Evolutionary conservation across 2,888 invertebrate genomes (phyloP).

Genomic region (Pomacea canaliculata): DNA sequence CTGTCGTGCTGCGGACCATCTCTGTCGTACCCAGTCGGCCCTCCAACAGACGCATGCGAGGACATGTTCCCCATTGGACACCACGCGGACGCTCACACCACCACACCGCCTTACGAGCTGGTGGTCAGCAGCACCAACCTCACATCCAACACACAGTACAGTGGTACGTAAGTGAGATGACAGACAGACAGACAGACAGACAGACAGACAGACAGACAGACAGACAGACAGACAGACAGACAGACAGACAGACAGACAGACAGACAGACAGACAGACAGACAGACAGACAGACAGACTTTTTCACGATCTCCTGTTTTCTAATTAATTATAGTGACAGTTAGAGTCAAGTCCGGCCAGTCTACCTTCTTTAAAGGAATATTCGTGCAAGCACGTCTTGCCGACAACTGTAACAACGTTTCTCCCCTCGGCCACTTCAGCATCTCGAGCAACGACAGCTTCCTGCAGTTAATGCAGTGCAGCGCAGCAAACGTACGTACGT

Average conservation of each 20-base stretch:
- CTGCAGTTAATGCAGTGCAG: neutral
- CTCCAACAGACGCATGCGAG: neutral
- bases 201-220: no score
- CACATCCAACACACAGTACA: no score
- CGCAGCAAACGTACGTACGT: no score
- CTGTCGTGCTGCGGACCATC: no score
- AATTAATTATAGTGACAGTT: neutral
- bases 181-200: no score
- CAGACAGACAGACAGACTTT: no score
- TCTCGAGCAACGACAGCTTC: neutral
- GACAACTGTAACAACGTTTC: neutral
- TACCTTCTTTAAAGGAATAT: slow-evolving; percentile 15
- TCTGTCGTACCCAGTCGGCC: neutral
- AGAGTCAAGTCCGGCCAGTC: neutral
- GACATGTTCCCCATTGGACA: neutral
- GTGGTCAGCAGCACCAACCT: no score
- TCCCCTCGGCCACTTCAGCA: slow-evolving; percentile 6
- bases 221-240: no score
- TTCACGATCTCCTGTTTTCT: no score
- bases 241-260: no score
- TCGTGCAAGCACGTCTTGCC: slow-evolving; percentile 20
- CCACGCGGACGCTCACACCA: neutral
- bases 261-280: no score
- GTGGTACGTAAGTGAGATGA: no score
- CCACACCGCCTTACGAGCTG: neutral